Conservation (phyloP, 2,888 invertebrate species). For the Thereva nobilitata region DNA sequence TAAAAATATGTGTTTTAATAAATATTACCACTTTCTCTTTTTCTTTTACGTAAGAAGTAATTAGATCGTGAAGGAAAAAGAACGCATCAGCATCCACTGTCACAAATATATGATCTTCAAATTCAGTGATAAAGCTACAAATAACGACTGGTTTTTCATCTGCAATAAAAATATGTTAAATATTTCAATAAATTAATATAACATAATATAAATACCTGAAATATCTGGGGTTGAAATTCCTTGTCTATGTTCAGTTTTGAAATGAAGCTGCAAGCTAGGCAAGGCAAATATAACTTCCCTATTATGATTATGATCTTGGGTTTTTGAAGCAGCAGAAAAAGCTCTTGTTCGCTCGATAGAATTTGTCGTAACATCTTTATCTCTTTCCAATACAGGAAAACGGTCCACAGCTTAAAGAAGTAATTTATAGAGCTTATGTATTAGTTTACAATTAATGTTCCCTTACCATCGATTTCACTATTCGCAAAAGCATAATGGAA, state of each 20-base stretch:
- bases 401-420: slow-evolving; percentile 74
- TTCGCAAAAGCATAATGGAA: slow-evolving; percentile 95
- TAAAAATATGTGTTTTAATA: background rate
- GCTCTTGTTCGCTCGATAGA: slow-evolving; percentile 63
- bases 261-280: slow-evolving; percentile 88
- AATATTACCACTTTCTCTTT: slow-evolving; percentile 78
- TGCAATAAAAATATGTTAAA: slow-evolving; percentile 49
- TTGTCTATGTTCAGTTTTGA: slow-evolving; percentile 92
- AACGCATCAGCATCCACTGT: slow-evolving; percentile 98
- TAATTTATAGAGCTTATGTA: background rate
- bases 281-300: slow-evolving; percentile 96
- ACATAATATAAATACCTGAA: slow-evolving; percentile 58
- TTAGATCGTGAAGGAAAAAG: slow-evolving; percentile 95
- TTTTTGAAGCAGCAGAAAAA: slow-evolving; percentile 62
- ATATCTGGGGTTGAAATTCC: slow-evolving; percentile 71
- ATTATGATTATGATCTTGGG: slow-evolving; percentile 79
- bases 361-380: slow-evolving; percentile 64
- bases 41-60: slow-evolving; percentile 93
- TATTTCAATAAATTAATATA: slow-evolving; percentile 3
- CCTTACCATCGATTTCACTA: slow-evolving; percentile 88
- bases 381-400: slow-evolving; percentile 86
- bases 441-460: background rate
- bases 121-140: slow-evolving; percentile 97
- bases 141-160: slow-evolving; percentile 87
- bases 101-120: slow-evolving; percentile 97